These are phyloP conservation scores for Macaria notata DNA, from an alignment of 2,888 invertebrate genomes.

Conservation along the genomic window DNA sequence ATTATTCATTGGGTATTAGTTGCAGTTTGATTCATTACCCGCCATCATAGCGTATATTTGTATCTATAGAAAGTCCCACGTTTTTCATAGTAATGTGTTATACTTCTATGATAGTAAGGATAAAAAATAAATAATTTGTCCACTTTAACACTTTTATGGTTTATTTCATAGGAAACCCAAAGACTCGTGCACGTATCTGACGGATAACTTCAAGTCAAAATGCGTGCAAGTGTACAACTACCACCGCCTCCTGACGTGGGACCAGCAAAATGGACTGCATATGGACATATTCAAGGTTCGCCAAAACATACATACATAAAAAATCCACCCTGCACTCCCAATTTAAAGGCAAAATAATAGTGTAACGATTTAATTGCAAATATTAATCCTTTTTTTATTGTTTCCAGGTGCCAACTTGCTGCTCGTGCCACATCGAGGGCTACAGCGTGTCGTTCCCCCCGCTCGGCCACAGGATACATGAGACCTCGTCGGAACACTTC, in stretches of 20 bases:
- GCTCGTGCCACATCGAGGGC: slow-evolving; percentile 91
- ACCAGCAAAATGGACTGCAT: slow-evolving; percentile 89
- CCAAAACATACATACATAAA: neutral
- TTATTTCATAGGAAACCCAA: slow-evolving; percentile 83
- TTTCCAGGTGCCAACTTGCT: slow-evolving; percentile 88
- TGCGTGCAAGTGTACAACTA: slow-evolving; percentile 93
- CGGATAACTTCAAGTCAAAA: slow-evolving; percentile 89
- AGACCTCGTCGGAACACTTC: slow-evolving; percentile 77
- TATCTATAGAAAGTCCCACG: no score
- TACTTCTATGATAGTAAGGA: no score
- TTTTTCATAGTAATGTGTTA: no score
- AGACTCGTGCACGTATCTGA: slow-evolving; percentile 89
- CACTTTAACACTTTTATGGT: no score
- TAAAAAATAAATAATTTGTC: no score
- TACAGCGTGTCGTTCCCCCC: slow-evolving; percentile 87
- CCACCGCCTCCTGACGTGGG: slow-evolving; percentile 91
- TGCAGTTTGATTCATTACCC: no score
- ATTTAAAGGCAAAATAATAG: no score
- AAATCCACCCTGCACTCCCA: no score
- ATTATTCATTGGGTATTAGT: no score
- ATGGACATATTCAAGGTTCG: slow-evolving; percentile 91
- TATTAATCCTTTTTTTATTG: no score
- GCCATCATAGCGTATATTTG: no score
- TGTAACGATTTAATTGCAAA: no score
- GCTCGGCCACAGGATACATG: slow-evolving; percentile 76